phyloP scores from a whole-genome alignment of 2,888 invertebrate species.

The Ariolimax columbianus region DNA sequence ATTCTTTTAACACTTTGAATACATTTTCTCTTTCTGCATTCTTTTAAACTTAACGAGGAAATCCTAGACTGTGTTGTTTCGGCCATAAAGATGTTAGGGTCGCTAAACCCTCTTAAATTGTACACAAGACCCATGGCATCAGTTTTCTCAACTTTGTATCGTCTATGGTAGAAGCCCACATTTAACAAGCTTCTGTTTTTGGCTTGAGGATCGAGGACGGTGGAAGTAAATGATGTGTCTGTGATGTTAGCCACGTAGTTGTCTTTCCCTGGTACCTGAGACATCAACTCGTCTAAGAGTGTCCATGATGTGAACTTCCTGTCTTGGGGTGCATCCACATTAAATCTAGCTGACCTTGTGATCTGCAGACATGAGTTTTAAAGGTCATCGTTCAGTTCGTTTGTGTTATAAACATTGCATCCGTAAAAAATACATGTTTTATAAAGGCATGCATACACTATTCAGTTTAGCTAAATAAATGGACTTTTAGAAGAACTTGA shows the following conservation, averaged over 20 bases:
- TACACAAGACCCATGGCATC: slow-evolving; percentile 56
- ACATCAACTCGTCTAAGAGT: slow-evolving; percentile 62
- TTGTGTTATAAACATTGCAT: too few species aligned
- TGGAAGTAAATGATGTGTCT: slow-evolving; percentile 48
- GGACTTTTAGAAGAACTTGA: too few species aligned
- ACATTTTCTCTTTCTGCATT: slow-evolving; percentile 54
- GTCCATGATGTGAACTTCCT: slow-evolving; percentile 13
- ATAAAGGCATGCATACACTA: too few species aligned
- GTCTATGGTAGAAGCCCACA: slow-evolving; percentile 62
- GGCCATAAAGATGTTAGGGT: slow-evolving; percentile 61
- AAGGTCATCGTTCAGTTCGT: too few species aligned
- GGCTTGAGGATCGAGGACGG: background rate
- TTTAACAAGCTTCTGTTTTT: slow-evolving; percentile 19
- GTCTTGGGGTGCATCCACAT: slow-evolving; percentile 34
- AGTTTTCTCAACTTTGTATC: slow-evolving; percentile 50
- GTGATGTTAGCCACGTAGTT: slow-evolving; percentile 59
- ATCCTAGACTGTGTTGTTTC: slow-evolving; percentile 63
- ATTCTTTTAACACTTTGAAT: slow-evolving; percentile 55
- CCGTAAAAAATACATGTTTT: too few species aligned
- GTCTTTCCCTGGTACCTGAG: slow-evolving; percentile 66
- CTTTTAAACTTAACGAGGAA: slow-evolving; percentile 55
- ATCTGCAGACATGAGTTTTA: slow-evolving; percentile 28
- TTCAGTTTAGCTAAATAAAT: too few species aligned
- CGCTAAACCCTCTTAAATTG: slow-evolving; percentile 57
- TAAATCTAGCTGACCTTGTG: slow-evolving; percentile 56